A percentile compares a stretch with the other conserved stretches of the same genome.
Evolutionary conservation across 2,888 invertebrate genomes (phyloP).

Genomic region (Lordiphosa andalusiaca): DNA sequence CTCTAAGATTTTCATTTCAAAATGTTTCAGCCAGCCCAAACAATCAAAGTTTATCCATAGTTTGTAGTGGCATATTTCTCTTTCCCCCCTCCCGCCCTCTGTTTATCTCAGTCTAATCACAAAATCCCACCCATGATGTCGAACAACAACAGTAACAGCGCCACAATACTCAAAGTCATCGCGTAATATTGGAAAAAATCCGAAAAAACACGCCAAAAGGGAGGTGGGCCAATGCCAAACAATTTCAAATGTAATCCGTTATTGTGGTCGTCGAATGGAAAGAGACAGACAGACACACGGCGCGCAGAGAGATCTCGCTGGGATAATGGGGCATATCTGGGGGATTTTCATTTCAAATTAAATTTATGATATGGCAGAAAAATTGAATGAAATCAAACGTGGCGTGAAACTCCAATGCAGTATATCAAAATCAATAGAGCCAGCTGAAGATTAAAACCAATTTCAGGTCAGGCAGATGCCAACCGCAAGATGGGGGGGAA

Average conservation of each 20-base stretch:
- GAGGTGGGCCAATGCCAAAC: constrained; percentile 54
- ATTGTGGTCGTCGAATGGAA: constrained; percentile 40
- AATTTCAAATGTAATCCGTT: constrained; percentile 74
- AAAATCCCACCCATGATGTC: constrained; percentile 72
- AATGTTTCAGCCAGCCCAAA: too few relatives aligned
- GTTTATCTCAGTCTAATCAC: constrained; percentile 51
- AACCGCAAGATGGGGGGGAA: constrained; percentile 32
- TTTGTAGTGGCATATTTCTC: constrained; percentile 5
- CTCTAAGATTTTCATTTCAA: too few relatives aligned
- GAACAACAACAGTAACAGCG: constrained; percentile 21
- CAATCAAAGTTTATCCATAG: too few relatives aligned
- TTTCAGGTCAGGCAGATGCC: constrained; percentile 2
- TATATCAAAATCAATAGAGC: constrained; percentile 28
- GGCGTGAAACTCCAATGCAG: constrained; percentile 15
- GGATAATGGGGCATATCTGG: constrained; percentile 61
- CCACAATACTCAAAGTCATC: constrained; percentile 71
- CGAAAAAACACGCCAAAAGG: not conserved
- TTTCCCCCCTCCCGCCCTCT: constrained; percentile 20
- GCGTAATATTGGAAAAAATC: constrained; percentile 66
- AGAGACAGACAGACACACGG: constrained; percentile 23
- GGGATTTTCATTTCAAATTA: constrained; percentile 77
- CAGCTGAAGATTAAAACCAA: not conserved
- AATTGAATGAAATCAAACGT: constrained; percentile 51
- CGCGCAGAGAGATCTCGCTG: constrained; percentile 15
- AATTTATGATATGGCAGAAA: constrained; percentile 75